Percentiles rank a stretch among this genome's conserved stretches.
Conservation (phyloP, 2,797 vertebrate genomes). For the Xenopus petersii region DNA sequence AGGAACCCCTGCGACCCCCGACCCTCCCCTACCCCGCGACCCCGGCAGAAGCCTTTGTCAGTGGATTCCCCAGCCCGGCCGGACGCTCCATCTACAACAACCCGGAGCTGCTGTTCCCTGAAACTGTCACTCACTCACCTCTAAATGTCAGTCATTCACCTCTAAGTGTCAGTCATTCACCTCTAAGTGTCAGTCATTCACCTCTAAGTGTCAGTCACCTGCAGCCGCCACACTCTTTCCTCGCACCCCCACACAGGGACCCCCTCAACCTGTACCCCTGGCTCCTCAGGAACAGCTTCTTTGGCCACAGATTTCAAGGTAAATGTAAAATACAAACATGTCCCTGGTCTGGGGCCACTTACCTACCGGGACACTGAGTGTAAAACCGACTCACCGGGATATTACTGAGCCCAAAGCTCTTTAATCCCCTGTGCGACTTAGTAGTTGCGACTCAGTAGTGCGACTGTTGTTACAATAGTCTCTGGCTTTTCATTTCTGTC, state of each 20-base stretch:
- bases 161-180: too few species aligned
- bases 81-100: conserved; percentile 80
- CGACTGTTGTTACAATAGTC: too few species aligned
- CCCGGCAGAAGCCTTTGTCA: conserved; percentile 75
- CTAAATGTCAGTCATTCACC: conserved; percentile 57
- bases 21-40: conserved; percentile 76
- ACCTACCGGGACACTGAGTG: too few species aligned
- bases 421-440: too few species aligned
- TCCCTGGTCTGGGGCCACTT: too few species aligned
- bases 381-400: too few species aligned
- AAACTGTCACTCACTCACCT: conserved; percentile 80
- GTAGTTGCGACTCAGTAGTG: too few species aligned
- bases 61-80: conserved; percentile 69
- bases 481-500: too few species aligned
- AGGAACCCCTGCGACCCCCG: conserved; percentile 84
- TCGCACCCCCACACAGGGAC: conserved; percentile 86
- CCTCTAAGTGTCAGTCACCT: conserved; percentile 65
- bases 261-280: conserved; percentile 94
- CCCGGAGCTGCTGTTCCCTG: conserved; percentile 89
- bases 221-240: conserved; percentile 84
- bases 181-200: too few species aligned
- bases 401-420: too few species aligned
- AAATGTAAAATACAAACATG: conserved; percentile 23
- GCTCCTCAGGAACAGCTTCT: conserved; percentile 91
- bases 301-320: conserved; percentile 95